Evolutionary conservation across 2,888 invertebrate species (phyloP), one percentile per base, ranked within the genome.

Genomic region (Drosophila stalkeri): DNA sequence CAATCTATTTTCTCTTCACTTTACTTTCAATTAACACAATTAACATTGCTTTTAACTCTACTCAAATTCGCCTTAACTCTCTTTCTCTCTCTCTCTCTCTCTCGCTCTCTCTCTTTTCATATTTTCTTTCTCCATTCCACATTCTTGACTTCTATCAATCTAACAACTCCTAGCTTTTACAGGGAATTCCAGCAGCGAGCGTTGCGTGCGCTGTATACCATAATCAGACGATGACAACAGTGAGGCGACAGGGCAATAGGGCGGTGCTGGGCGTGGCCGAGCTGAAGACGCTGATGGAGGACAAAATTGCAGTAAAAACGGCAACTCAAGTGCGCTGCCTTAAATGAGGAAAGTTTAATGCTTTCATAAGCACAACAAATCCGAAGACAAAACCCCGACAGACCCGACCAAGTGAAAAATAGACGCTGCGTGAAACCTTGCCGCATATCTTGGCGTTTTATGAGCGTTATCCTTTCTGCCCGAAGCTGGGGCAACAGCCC

Each of bases 301-400:
- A 81, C 77, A 55, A 79, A 88, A 90, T 88, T 90, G 89, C 90
- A 88, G 88, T 89, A 87, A 86, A 86, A 87, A 87, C 80, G 90
- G 81, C 90, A 86, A 81, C 76, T 89, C 71, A 89, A 87, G 90
- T 89, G 90, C 90, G 86, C 75, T 71, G 73, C 77, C 89, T 89
- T 84, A 87, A 87, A 87, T 87, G 90, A 88, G 86, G 90, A 90
- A 87, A 87, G 89, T 87, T 90, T 90, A 88, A 87, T 90, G 89
- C 84, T 88, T 86, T 86, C 90, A 86, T 86, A 86, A 86, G 90
- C 89, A 90, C 90, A 86, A 86, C 86, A 86, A 86, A 90, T 90
- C 89, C 89, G 77, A 77, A 88, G 86, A 83, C 86, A 86, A 86
- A 62, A 60, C 67, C 61, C 43, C 60, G 61, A 20, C 60, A 39